These are phyloP conservation scores for Pampus argenteus DNA, from an alignment of 2,797 vertebrate species.

Conservation along the genomic window DNA sequence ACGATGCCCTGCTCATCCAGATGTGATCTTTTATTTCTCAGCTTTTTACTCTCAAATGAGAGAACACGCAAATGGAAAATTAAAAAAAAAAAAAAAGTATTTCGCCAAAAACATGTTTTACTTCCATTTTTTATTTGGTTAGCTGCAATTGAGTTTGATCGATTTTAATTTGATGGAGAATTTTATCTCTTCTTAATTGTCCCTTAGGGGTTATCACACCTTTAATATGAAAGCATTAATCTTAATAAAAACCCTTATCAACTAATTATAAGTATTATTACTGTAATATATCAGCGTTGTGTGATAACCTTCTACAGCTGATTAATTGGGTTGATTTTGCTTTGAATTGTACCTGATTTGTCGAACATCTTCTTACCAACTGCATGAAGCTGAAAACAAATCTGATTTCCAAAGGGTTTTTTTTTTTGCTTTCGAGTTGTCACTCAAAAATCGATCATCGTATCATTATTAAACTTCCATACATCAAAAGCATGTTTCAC, in stretches of 20 bases:
- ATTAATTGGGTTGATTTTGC: neutral
- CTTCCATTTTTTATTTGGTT: neutral
- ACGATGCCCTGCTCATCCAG: slow-evolving; percentile 1
- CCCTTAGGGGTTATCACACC: neutral
- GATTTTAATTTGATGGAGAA: neutral
- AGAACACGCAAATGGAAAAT: neutral
- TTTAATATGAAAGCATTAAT: neutral
- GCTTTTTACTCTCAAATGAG: slow-evolving; percentile 2
- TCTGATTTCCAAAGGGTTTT: neutral
- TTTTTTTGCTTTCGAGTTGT: slow-evolving; percentile 12
- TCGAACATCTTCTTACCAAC: neutral
- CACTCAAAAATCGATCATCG: neutral
- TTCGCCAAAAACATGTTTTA: neutral
- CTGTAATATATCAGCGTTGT: no score
- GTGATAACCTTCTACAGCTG: neutral
- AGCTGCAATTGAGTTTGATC: slow-evolving; percentile 9
- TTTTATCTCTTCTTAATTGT: neutral
- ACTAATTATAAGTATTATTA: neutral
- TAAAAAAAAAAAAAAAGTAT: neutral
- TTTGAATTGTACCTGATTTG: slow-evolving; percentile 2
- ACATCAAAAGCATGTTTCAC: neutral
- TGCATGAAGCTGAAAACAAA: neutral
- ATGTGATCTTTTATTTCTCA: slow-evolving; percentile 35
- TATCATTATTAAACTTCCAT: neutral
- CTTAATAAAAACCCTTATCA: neutral